Evolutionary conservation across 2,113 vertebrate species (phyloP).

Genomic region (Rhinolophus sinicus): DNA sequence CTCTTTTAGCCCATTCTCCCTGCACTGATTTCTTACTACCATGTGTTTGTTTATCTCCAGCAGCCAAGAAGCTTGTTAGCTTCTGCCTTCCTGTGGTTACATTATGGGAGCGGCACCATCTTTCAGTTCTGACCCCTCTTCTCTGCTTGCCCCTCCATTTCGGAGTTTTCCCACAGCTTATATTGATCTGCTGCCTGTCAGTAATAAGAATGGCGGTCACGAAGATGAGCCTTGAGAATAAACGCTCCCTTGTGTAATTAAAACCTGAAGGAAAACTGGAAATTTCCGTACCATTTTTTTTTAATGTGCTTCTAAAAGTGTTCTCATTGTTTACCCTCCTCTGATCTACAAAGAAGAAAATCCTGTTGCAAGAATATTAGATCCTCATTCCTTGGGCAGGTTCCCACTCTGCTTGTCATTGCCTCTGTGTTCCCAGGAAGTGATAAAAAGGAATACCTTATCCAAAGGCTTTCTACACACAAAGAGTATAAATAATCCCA

Average conservation of each 20-base stretch:
- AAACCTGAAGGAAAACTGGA: neutral
- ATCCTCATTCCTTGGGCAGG: neutral
- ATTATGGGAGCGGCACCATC: neutral
- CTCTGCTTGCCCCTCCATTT: neutral
- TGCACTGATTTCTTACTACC: neutral
- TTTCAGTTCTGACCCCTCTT: neutral
- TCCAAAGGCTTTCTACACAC: neutral
- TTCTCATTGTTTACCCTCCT: neutral
- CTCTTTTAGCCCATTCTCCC: neutral
- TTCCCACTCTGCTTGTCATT: neutral
- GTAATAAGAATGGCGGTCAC: neutral
- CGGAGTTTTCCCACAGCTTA: neutral
- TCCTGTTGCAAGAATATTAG: neutral
- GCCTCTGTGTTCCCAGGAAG: neutral
- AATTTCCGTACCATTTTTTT: neutral
- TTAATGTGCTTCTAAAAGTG: neutral
- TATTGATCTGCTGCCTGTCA: neutral
- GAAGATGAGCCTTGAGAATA: neutral
- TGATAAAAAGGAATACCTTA: neutral
- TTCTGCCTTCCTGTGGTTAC: neutral
- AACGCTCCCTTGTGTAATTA: neutral
- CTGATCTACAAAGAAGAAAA: constrained; percentile 15
- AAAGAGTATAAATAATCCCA: neutral
- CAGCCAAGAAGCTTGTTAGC: neutral
- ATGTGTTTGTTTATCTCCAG: neutral